Base-by-base conservation (phyloP, 1,140 invertebrate genomes). In the Eumeta japonica region DNA sequence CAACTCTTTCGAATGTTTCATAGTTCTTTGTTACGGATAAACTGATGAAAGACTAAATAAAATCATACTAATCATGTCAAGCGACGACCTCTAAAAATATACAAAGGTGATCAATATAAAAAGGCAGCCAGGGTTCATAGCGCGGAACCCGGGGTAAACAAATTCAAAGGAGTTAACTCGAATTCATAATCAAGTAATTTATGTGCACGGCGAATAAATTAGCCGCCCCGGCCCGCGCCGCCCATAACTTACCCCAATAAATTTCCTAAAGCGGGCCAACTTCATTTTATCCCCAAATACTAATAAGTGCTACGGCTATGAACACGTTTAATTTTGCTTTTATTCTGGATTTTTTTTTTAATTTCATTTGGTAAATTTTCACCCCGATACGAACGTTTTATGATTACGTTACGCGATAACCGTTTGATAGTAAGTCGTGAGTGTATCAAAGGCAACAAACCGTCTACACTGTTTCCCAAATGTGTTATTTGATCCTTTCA, bases 181-280 rank as follows among this genome's bases (percentile, higher is more conserved):
- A 70, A 74, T 74, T 74, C 70, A 74, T 74, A 74, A 74, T 74
- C 66, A 68, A 71, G 70, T 74, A 74, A 74, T 74, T 74, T 71
- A 74, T 74, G 66, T 74, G 66, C 65, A 71, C 64, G 66, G 59
- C 63, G 70, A 70, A 74, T 74, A 74, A 74, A 74, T 74, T 74
- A 74, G 63, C 58, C 62, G 59, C 58, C 56, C 58, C 50, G 61
- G 64, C 55, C 66, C 62, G 67, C 65, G 62, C 62, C 10, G 28
- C 13, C 63, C 64, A 71, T 71, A 64, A 74, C 66, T 71, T 70
- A 71, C 66, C 62, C 62, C 60, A 63, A 74, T 70, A 70, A 74
- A 74, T 70, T 71, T 65, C 63, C 66, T 52, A 65, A 71, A 71
- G 63, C 63, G 66, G 58, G 64, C 66, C 48, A 70, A 74, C 66